Evolutionary conservation across 1,140 invertebrate species (phyloP), one percentile per base, ranked within the genome.

Genomic region (Mya arenaria): DNA sequence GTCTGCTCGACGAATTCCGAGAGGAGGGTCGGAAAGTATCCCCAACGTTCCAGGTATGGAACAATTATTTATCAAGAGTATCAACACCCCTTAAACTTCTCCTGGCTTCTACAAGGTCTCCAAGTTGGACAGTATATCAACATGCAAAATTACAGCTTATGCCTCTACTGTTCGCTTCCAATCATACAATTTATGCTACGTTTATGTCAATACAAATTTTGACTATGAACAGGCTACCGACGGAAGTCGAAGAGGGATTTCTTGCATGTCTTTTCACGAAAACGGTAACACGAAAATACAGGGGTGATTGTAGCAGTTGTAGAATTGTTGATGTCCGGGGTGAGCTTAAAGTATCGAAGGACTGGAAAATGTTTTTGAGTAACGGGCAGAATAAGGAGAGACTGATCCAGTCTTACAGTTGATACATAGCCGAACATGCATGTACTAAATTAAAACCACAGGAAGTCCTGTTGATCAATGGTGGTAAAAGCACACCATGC

Each of bases 21-120:
- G 2, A 4, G 5, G 37, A 65, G n/a, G 8, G 19, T 13, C 30
- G 56, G 23, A 0, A 63, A n/a, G 15, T 39, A 28, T 77, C 73
- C 19, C 37, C 60, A 48, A 63, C 39, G 8, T 77, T 77, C 41
- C 44, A n/a, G 13, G 6, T 77, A 25, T 65, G 73, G 73, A 62
- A 77, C 32, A 62, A 77, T 10, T 77, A 48, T 65, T 41, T 77
- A 17, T 6, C 17, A 44, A 41, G 52, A 25, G 25, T 52, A 4
- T 65, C 58, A 4, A 28, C 15, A 4, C 60, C 73, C 55, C 10
- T 77, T 8, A 63, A 65, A 23, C 37, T 75, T 56, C 65, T 63
- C n/a, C 1, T 30, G 30, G 36, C 60, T 17, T 48, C 60, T 19
- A 34, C 60, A 44, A 39, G 60, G 1, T 34, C 25, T 44, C 25